phyloP scores from a whole-genome alignment of 30 jellyfish, hydroid and myxozoan species.

The Sanderia malayensis region DNA sequence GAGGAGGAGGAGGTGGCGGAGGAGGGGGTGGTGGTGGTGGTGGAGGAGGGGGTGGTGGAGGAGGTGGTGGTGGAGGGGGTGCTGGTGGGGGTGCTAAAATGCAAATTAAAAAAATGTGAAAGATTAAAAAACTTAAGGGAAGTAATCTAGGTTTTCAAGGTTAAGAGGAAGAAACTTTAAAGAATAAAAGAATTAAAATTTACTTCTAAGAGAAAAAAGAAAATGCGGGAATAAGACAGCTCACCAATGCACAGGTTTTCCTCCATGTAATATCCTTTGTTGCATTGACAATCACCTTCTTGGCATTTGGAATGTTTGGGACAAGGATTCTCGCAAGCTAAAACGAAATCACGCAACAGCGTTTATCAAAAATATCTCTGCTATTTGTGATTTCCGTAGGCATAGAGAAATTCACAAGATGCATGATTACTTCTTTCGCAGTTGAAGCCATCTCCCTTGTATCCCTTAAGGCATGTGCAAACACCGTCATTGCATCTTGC shows the following conservation, averaged over 20 bases:
- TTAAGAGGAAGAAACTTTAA: too few relatives aligned
- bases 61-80: slow-evolving; percentile 48
- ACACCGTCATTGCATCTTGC: slow-evolving; percentile 83
- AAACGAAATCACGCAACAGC: too few relatives aligned
- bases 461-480: slow-evolving; percentile 82
- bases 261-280: slow-evolving; percentile 62
- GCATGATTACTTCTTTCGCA: slow-evolving; percentile 78
- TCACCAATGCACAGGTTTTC: slow-evolving; percentile 72
- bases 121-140: too few relatives aligned
- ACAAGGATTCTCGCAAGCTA: slow-evolving; percentile 75
- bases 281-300: slow-evolving; percentile 67
- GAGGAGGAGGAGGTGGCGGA: slow-evolving; percentile 66
- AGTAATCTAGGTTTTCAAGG: too few relatives aligned
- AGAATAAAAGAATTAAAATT: background rate
- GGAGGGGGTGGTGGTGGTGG: slow-evolving; percentile 79
- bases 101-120: background rate
- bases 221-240: slow-evolving; percentile 22
- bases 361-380: too few relatives aligned
- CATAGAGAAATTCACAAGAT: too few relatives aligned
- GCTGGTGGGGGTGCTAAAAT: slow-evolving; percentile 30
- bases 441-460: slow-evolving; percentile 95
- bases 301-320: slow-evolving; percentile 70
- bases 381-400: too few relatives aligned
- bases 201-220: background rate
- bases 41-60: slow-evolving; percentile 63